These are phyloP conservation scores for Onychorhynchus coronatus DNA, from an alignment of 2,113 vertebrate species.

Conservation along the genomic window DNA sequence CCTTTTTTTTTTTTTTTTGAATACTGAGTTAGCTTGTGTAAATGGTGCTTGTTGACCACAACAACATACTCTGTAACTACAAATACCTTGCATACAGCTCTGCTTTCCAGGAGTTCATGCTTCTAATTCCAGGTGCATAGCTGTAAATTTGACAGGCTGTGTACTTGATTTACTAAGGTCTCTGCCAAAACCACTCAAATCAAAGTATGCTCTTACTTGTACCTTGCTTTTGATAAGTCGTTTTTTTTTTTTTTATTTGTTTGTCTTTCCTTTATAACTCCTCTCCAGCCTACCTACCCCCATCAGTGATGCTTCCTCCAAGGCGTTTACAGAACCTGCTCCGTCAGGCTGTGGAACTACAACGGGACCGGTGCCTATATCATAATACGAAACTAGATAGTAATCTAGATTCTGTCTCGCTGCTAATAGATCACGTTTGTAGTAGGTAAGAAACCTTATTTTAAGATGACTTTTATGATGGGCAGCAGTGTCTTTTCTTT, in stretches of 20 bases:
- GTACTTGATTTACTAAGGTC: neutral
- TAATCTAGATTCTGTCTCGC: conserved; percentile 90
- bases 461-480: neutral
- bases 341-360: conserved; percentile 93
- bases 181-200: neutral
- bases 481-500: neutral
- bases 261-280: neutral
- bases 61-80: neutral
- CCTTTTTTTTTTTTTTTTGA: neutral
- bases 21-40: neutral
- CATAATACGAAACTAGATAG: conserved; percentile 95
- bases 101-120: neutral
- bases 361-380: conserved; percentile 95
- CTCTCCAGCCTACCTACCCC: conserved; percentile 88
- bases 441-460: conserved; percentile 86
- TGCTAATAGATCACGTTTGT: conserved; percentile 94
- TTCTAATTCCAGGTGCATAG: neutral
- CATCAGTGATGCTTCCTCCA: conserved; percentile 96
- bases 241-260: neutral
- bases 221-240: neutral
- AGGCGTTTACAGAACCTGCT: conserved; percentile 92
- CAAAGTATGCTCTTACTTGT: neutral
- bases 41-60: neutral
- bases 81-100: neutral
- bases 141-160: neutral